A percentile compares a stretch with the other conserved stretches of the same genome.
Evolutionary conservation across 2,888 invertebrate genomes (phyloP).

Genomic region (Anoplius nigerrimus): DNA sequence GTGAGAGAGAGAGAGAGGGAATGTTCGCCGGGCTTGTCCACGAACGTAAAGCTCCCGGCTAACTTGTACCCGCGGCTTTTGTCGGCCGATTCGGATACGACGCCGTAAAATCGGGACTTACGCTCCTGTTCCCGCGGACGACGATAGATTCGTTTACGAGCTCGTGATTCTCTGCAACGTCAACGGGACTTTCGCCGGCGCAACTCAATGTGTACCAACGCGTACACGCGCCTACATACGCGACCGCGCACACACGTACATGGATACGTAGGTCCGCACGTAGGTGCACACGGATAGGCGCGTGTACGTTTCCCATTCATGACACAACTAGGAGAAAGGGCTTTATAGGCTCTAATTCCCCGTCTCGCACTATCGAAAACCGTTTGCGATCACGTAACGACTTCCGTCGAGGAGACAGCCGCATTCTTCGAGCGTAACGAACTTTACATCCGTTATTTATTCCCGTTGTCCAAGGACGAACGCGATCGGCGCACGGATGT

Average conservation of each 20-base stretch:
- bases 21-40: constrained; percentile 4
- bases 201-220: not conserved
- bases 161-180: constrained; percentile 24
- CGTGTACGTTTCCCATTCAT: too few species aligned
- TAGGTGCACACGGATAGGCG: not conserved
- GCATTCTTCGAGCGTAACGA: too few species aligned
- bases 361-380: not conserved
- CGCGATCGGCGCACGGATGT: too few species aligned
- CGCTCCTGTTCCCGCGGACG: constrained; percentile 8
- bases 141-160: constrained; percentile 39
- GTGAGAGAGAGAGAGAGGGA: constrained; percentile 11
- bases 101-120: constrained; percentile 47
- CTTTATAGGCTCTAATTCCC: constrained; percentile 27
- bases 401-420: constrained; percentile 17
- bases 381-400: not conserved
- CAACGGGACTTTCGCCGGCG: not conserved
- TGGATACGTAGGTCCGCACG: not conserved
- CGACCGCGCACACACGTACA: not conserved
- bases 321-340: not conserved
- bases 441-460: too few species aligned
- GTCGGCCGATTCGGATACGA: constrained; percentile 40
- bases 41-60: constrained; percentile 27
- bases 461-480: too few species aligned
- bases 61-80: constrained; percentile 30
- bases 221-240: not conserved